Evolutionary conservation across 2,888 invertebrate genomes (phyloP), one percentile per base, ranked within the genome.

Genomic region (Eupithecia tripunctaria): DNA sequence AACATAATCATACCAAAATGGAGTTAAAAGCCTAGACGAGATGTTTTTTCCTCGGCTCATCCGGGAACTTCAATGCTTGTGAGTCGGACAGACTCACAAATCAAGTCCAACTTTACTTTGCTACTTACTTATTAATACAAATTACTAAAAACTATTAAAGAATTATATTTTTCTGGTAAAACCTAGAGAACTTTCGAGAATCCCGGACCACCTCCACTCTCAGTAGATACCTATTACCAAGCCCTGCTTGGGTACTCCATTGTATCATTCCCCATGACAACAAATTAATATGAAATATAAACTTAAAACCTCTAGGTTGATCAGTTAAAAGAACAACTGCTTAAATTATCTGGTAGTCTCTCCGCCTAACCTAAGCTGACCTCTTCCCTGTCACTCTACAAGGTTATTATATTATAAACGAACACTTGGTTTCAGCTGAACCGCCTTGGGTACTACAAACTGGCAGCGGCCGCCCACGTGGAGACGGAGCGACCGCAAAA

Each of bases 361-460:
- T 64, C 64, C 36, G 36, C 21, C 21, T 38, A 21, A 64, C 36
- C 36, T 38, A 36, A 29, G 18, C 29, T 60, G 60, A 18, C 2
- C 7, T 18, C 60, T 60, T 29, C 12, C 2, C 18, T 27, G 1
- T 15, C 27, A 27, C 59, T 59, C 43, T 43, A 10, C 14, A 56
- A 29, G 27, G 18, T 60, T 15, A 29, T 18, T 32, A n/a, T 15
- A 29, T 18, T 32, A n/a, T 7, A n/a, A n/a, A 21, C 38, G 21
- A 51, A 43, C 1, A 6, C 78, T 81, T 79, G 79, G 76, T 78
- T 85, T 85, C 89, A 96, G 96, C 93, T 96, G 80, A 95, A 96
- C 94, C 95, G 96, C 80, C 93, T 96, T 87, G 96, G 96, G 86
- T 95, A 95, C 89, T 96, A 95, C 93, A 96, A 96, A 91, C 93